Evolutionary conservation across 2,797 vertebrate genomes (phyloP), one percentile per base, ranked within the genome.

Genomic region (Nothura maculosa): DNA sequence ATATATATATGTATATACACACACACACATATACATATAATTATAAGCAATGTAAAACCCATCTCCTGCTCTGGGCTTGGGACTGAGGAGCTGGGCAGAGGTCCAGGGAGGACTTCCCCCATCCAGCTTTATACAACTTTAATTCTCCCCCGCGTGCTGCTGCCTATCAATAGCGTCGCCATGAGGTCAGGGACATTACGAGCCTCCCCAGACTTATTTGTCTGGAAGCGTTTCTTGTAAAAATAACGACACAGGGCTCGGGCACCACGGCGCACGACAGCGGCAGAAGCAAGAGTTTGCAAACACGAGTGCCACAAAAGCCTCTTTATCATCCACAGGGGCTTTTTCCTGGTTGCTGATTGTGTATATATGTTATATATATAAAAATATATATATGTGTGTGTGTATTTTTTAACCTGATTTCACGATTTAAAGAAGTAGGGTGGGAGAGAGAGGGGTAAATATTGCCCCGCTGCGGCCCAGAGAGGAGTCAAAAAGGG

Each of bases 171-270:
- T 89, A 25, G 85, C 82, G 89, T 94, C 76, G 80, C 95, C 95
- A 93, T 96, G 95, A 97, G 95, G 95, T 97, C 92, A 94, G 91
- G 96, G 96, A 77, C 96, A 90, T 92, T 94, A 93, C 87, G 94
- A 94, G 96, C 94, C 96, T 95, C 92, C 88, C 92, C 95, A 94
- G 97, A 89, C 92, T 95, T 93, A 94, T 96, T 97, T 97, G 95
- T 95, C 96, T 96, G 96, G 94, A 97, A 97, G 90, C 12, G 1
- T 94, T 92, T 85, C 94, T 97, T 97, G 96, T 96, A 96, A 97
- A 97, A 96, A 93, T 93, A 93, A 93, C 91, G 90, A 93, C 78
- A 84, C 50, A 89, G 64, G 95, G 72, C 94, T 92, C 91, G 9
- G 0, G 85, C 89, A 93, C 60, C 1, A n/a, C 45, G 54, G 67